These are phyloP conservation scores for Heliconius melpomene DNA, from an alignment of 1,140 invertebrate species.

Conservation along the genomic window DNA sequence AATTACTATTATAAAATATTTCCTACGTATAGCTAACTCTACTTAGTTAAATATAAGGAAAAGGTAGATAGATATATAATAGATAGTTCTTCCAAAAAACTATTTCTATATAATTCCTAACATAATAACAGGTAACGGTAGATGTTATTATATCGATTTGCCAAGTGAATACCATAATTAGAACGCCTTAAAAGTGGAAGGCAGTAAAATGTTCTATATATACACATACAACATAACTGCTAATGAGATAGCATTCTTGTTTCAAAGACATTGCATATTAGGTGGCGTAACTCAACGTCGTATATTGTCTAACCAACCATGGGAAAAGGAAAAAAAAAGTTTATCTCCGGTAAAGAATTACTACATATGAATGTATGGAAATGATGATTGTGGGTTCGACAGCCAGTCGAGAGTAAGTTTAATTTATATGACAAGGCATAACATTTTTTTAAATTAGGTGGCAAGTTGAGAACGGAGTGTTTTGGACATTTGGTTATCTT, in stretches of 20 bases:
- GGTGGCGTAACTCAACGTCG: neutral
- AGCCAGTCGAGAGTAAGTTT: no score
- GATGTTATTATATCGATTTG: neutral
- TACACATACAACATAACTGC: neutral
- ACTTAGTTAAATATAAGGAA: no score
- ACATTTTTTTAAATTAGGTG: no score
- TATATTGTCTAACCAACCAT: neutral
- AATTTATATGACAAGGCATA: no score
- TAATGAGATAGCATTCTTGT: neutral
- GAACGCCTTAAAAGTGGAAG: neutral
- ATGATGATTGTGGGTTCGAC: no score
- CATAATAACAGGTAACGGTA: neutral
- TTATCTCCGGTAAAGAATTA: no score
- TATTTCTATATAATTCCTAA: neutral
- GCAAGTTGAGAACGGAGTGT: no score
- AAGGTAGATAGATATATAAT: no score
- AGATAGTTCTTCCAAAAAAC: neutral
- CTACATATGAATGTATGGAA: no score
- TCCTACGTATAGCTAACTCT: no score
- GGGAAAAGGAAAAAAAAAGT: neutral
- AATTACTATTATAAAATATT: no score
- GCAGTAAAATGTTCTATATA: slow-evolving; percentile 13
- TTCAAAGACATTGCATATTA: neutral
- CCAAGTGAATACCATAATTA: neutral
- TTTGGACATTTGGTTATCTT: no score